These are phyloP conservation scores for Eolophus roseicapilla DNA, from an alignment of 2,113 vertebrate genomes.

Conservation along the genomic window DNA sequence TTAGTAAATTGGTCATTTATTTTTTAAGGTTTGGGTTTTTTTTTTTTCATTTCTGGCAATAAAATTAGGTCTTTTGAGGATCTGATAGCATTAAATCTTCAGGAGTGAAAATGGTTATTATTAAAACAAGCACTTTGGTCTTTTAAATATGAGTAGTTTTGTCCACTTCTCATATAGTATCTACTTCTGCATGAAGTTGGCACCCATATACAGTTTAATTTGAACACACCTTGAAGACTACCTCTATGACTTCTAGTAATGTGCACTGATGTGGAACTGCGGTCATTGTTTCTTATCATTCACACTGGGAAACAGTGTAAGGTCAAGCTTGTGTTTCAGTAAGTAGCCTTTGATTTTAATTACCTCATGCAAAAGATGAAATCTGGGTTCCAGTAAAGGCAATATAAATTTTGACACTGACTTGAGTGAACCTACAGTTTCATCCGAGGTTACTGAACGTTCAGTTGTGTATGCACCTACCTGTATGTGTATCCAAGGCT, in stretches of 20 bases:
- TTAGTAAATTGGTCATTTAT: background rate
- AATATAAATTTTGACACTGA: background rate
- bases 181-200: background rate
- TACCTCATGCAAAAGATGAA: background rate
- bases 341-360: constrained; percentile 29
- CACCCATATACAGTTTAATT: background rate
- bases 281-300: background rate
- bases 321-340: background rate
- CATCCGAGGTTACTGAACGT: background rate
- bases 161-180: background rate
- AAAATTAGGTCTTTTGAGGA: background rate
- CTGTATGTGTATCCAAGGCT: background rate
- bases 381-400: background rate
- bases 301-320: background rate
- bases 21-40: background rate
- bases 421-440: background rate
- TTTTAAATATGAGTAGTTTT: background rate
- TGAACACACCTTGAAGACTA: background rate
- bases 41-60: background rate
- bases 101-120: background rate
- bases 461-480: background rate
- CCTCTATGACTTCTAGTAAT: background rate
- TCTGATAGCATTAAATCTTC: background rate
- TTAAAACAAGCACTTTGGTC: background rate
- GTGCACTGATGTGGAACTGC: background rate